Evolutionary conservation across 1,140 invertebrate species (phyloP).

Genomic region (Heliconius himera): DNA sequence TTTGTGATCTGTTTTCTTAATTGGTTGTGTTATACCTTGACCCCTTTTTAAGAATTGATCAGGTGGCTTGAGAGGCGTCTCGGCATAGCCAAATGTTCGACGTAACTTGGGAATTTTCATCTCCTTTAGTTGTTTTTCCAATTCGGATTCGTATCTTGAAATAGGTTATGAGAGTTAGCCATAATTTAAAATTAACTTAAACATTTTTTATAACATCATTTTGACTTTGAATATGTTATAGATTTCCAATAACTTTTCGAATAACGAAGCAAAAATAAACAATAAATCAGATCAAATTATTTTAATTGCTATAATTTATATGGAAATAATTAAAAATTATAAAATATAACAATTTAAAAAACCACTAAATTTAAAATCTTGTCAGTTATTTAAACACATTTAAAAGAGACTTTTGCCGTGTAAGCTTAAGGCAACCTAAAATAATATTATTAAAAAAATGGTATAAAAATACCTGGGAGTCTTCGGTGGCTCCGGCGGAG

Average conservation of each 20-base stretch:
- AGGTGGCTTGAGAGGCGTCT: slow-evolving; percentile 81
- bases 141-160: slow-evolving; percentile 67
- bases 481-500: slow-evolving; percentile 71
- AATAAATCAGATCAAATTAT: too few species aligned
- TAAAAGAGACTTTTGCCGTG: too few species aligned
- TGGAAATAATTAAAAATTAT: neutral
- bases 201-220: too few species aligned
- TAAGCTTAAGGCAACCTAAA: neutral
- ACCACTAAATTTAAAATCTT: too few species aligned
- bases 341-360: too few species aligned
- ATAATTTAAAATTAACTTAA: too few species aligned
- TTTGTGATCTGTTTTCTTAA: slow-evolving; percentile 77
- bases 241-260: too few species aligned
- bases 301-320: neutral
- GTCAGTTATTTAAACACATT: too few species aligned
- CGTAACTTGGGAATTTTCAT: slow-evolving; percentile 67
- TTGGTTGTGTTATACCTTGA: slow-evolving; percentile 75
- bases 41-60: slow-evolving; percentile 83
- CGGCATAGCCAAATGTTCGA: slow-evolving; percentile 84
- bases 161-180: neutral
- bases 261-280: too few species aligned
- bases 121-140: slow-evolving; percentile 68
- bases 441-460: neutral
- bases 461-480: slow-evolving; percentile 61
- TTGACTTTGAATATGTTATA: too few species aligned